Conservation (phyloP, 2,113 vertebrate genomes). For the Benitochromis conjunctus region DNA sequence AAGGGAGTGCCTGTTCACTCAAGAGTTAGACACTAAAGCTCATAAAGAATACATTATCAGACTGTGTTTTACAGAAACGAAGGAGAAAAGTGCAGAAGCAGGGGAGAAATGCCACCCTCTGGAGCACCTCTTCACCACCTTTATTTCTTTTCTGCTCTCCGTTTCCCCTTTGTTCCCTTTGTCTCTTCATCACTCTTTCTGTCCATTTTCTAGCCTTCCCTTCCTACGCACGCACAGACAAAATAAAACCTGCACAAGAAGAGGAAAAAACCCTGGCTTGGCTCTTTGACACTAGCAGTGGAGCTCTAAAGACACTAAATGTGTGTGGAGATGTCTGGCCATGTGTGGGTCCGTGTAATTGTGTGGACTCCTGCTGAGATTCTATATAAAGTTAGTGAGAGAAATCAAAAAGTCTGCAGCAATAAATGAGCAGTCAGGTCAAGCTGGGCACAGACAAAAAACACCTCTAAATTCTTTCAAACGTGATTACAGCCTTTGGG, state of each 20-base stretch:
- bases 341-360: background rate
- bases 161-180: slow-evolving; percentile 3
- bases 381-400: background rate
- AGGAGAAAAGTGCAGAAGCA: background rate
- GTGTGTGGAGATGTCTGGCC: background rate
- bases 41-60: background rate
- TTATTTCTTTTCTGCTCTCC: background rate
- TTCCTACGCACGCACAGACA: background rate
- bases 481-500: background rate
- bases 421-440: background rate
- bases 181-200: slow-evolving; percentile 1
- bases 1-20: background rate
- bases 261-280: background rate
- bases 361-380: background rate
- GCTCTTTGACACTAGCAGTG: background rate
- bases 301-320: background rate
- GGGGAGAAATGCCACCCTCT: background rate
- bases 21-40: background rate
- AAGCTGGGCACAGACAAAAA: background rate
- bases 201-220: background rate
- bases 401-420: background rate
- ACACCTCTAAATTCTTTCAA: background rate
- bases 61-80: background rate
- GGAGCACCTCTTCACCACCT: background rate
- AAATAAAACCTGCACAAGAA: background rate